Base-by-base conservation (phyloP, 2,888 invertebrate species). In the Sycophila texana region DNA sequence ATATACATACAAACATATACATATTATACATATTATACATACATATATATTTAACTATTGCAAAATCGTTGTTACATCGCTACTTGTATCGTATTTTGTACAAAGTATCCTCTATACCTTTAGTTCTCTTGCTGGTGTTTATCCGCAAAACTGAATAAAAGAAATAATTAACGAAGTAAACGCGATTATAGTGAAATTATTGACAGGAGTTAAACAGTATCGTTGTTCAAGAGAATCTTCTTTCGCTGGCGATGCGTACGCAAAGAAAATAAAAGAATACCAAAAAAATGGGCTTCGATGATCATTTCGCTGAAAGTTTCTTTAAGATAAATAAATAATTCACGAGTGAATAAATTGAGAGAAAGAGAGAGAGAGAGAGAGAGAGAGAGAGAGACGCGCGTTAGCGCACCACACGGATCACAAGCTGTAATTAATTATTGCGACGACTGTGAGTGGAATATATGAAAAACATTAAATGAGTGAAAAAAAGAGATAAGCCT, bases 71-170 rank as follows among this genome's bases (percentile, higher is more conserved):
- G 88, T 89, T 89, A 89, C 86, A 88, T 89, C 87, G 88, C 89
- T 88, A 89, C 87, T 88, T 88, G 86, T 86, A 89, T 89, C 86
- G 88, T 88, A 88, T 89, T 89, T 89, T 90, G 89, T 89, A 90
- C 88, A 90, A 89, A 89, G 86, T 88, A 88, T 86, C 83, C 84
- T 86, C 87, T 86, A 84, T 84, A 88, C 80, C 82, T 85, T 86
- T 86, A 85, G 84, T 87, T 86, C 84, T 84, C 79, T 86, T 82
- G 85, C 87, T 84, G 86, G 83, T 84, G 82, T 83, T 39, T 84
- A 84, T 84, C 83, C 83, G 84, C 83, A 83, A 83, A 26, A 39
- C 10, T 83, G 75, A 55, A 68, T 74, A 68, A 74, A 81, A 70
- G 68, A n/a, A 65, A 72, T 72, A 74, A 66, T 79, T 70, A 81